Percentiles rank a stretch among this genome's conserved stretches.
phyloP scores from a whole-genome alignment of 2,888 invertebrate species.

The Scaptomyza cyrtandrae region DNA sequence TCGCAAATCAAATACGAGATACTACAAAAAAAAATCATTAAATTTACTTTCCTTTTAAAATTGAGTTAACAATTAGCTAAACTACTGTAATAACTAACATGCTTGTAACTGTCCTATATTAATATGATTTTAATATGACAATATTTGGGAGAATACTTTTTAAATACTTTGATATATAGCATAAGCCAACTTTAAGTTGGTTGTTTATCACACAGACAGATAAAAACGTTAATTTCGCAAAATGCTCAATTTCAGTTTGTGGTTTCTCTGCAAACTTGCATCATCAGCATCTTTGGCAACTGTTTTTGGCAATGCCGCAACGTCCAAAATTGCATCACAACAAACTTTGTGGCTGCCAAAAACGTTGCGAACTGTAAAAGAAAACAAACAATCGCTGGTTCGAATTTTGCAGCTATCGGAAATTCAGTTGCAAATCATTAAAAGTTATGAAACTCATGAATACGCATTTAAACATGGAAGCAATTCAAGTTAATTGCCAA shows the following conservation, averaged over 20 bases:
- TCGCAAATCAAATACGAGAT: not conserved
- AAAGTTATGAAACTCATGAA: constrained; percentile 34
- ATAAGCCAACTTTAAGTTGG: not conserved
- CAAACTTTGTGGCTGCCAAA: constrained; percentile 17
- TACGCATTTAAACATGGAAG: constrained; percentile 41
- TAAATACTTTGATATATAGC: no score
- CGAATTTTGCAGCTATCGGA: constrained; percentile 20
- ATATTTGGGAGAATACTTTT: no score
- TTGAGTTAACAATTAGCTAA: no score
- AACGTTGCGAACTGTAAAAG: constrained; percentile 48
- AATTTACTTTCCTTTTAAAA: no score
- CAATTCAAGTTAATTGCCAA: constrained; percentile 53
- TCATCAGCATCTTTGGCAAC: constrained; percentile 5
- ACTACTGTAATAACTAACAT: no score
- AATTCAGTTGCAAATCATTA: constrained; percentile 30
- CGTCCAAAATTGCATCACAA: not conserved
- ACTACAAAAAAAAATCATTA: no score
- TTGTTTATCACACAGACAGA: no score
- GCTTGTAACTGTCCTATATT: no score
- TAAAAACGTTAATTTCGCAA: not conserved
- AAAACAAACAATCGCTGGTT: constrained; percentile 37
- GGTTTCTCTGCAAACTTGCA: not conserved
- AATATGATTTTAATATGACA: no score
- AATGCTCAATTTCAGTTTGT: not conserved
- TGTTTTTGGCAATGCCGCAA: not conserved